Evolutionary conservation across 2,113 vertebrate species (phyloP).

Genomic region (Motacilla tschutschensis): DNA sequence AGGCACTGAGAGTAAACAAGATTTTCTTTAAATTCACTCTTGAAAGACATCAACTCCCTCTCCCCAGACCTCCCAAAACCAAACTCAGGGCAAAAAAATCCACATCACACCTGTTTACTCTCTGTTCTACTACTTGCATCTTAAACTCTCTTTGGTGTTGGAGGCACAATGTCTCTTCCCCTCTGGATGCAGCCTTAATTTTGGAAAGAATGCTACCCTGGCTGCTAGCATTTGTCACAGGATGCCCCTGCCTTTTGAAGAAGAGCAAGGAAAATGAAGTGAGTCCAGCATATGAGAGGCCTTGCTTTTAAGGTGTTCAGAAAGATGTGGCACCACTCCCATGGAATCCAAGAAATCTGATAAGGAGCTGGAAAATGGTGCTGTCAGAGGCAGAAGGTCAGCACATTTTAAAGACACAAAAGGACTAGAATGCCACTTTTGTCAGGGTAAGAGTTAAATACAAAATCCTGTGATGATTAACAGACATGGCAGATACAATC

Average conservation of each 20-base stretch:
- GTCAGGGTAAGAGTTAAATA: background rate
- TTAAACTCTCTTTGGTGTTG: background rate
- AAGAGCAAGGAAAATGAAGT: background rate
- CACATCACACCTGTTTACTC: background rate
- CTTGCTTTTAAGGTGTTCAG: background rate
- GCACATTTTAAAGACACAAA: background rate
- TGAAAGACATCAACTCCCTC: background rate
- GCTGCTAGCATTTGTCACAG: background rate
- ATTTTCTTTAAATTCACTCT: background rate
- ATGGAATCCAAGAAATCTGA: background rate
- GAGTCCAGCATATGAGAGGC: background rate
- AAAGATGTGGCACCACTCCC: background rate
- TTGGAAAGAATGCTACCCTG: background rate
- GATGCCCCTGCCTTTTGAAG: background rate
- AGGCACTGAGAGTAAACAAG: background rate
- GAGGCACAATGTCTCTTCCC: background rate
- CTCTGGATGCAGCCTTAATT: background rate
- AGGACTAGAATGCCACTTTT: background rate
- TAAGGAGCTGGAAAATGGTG: background rate
- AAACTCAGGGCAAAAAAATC: background rate
- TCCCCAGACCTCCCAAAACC: background rate
- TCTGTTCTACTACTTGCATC: background rate
- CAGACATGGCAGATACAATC: background rate
- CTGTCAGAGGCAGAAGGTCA: background rate
- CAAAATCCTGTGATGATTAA: background rate